Evolutionary conservation across 2,888 invertebrate genomes (phyloP).

Genomic region (Leptodirus hochenwartii): DNA sequence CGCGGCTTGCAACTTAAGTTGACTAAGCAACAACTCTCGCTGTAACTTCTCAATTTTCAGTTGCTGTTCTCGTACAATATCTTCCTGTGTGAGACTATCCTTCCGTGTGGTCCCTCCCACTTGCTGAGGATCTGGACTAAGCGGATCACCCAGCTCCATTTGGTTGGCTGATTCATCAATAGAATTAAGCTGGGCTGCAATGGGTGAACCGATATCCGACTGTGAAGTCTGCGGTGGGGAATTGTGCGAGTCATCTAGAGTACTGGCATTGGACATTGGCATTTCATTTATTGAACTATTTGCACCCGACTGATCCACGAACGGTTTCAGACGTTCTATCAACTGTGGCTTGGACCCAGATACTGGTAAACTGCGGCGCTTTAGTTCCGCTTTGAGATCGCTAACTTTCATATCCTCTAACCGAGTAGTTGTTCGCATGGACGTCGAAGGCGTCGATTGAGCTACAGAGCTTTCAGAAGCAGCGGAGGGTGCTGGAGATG

Average conservation of each 20-base stretch:
- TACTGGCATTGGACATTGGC: slow-evolving; percentile 14
- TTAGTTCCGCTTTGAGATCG: slow-evolving; percentile 85
- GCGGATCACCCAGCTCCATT: slow-evolving; percentile 30
- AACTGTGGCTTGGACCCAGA: slow-evolving; percentile 92
- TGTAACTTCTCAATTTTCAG: slow-evolving; percentile 78
- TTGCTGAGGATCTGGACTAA: slow-evolving; percentile 24
- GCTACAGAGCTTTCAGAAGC: slow-evolving; percentile 24
- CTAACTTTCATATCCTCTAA: slow-evolving; percentile 94
- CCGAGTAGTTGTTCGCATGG: slow-evolving; percentile 36
- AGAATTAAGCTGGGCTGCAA: slow-evolving; percentile 14
- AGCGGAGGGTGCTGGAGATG: slow-evolving; percentile 26
- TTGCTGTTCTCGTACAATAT: slow-evolving; percentile 67
- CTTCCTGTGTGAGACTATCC: slow-evolving; percentile 29
- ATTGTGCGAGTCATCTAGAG: slow-evolving; percentile 21
- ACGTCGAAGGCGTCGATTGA: slow-evolving; percentile 19
- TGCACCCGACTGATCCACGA: slow-evolving; percentile 26
- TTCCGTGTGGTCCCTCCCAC: slow-evolving; percentile 10
- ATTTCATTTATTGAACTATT: slow-evolving; percentile 15
- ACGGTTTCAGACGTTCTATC: slow-evolving; percentile 76
- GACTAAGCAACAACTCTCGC: slow-evolving; percentile 58
- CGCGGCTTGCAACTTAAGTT: slow-evolving; percentile 54
- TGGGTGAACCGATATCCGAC: slow-evolving; percentile 24
- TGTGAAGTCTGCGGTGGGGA: slow-evolving; percentile 25
- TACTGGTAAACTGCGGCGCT: slow-evolving; percentile 83
- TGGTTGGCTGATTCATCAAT: slow-evolving; percentile 19